These are phyloP conservation scores for Tragelaphus strepsiceros DNA, from an alignment of 2,113 vertebrate species.

Conservation along the genomic window DNA sequence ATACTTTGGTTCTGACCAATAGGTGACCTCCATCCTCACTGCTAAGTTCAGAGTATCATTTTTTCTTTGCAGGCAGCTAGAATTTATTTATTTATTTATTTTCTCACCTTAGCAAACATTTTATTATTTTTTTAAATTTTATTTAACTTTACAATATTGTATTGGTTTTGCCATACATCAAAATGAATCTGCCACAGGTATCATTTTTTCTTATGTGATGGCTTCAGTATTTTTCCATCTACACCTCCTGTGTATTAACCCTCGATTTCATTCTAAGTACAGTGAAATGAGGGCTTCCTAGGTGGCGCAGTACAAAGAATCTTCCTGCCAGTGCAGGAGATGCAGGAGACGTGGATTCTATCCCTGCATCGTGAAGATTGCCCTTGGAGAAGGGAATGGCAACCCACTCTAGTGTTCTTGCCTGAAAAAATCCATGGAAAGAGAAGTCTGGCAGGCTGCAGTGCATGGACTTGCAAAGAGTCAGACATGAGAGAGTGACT, in stretches of 20 bases:
- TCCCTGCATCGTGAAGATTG: neutral
- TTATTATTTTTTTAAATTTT: no score
- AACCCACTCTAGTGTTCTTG: neutral
- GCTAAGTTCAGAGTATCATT: neutral
- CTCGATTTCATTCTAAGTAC: neutral
- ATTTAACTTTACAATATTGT: no score
- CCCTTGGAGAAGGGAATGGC: neutral
- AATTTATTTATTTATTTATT: no score
- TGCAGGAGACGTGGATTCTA: neutral
- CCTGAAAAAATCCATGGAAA: neutral
- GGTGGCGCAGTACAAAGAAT: neutral
- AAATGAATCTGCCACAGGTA: no score
- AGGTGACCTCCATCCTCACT: neutral
- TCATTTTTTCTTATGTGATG: neutral
- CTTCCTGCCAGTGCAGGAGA: neutral
- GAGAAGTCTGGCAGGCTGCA: neutral
- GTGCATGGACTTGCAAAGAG: neutral
- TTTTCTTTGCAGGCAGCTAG: neutral
- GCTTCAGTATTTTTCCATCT: neutral
- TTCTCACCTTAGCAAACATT: no score
- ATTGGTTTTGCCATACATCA: no score
- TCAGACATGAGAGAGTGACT: neutral
- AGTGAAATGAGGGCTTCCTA: neutral
- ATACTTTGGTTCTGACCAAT: neutral
- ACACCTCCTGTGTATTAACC: neutral